phyloP scores from a whole-genome alignment of 2,888 invertebrate species.

The Drosophila flavopinicola region DNA sequence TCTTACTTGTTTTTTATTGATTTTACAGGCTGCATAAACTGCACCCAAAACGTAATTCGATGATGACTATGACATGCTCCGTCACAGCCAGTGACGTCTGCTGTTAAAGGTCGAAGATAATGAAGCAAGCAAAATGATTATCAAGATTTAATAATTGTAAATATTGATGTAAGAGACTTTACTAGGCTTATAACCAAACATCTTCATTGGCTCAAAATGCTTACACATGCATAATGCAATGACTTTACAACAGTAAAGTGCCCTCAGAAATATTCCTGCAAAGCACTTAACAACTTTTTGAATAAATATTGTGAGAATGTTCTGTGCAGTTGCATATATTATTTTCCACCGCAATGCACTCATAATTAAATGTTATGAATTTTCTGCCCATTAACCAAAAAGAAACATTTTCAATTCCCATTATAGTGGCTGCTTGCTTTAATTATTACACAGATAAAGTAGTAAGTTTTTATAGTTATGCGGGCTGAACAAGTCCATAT shows the following conservation, averaged over 20 bases:
- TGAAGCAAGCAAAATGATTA: constrained; percentile 4
- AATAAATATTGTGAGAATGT: too few species aligned
- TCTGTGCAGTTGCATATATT: not conserved
- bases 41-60: constrained; percentile 32
- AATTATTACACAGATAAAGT: constrained; percentile 17
- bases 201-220: not conserved
- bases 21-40: constrained; percentile 23
- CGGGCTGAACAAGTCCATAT: not conserved
- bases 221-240: not conserved
- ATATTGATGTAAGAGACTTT: constrained; percentile 1
- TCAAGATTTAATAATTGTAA: not conserved
- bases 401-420: constrained; percentile 1
- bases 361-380: not conserved
- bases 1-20: constrained; percentile 22
- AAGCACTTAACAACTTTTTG: too few species aligned
- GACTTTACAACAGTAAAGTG: too few species aligned
- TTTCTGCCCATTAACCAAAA: constrained; percentile 9
- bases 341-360: not conserved
- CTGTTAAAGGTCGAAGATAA: constrained; percentile 16
- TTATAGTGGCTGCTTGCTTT: constrained; percentile 2
- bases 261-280: too few species aligned
- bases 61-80: constrained; percentile 26
- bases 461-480: not conserved
- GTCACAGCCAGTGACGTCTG: constrained; percentile 17
- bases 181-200: not conserved